Percentiles rank a stretch among this genome's conserved stretches.
Evolutionary conservation across 2,113 vertebrate species (phyloP).

Genomic region (Carassius gibelio): DNA sequence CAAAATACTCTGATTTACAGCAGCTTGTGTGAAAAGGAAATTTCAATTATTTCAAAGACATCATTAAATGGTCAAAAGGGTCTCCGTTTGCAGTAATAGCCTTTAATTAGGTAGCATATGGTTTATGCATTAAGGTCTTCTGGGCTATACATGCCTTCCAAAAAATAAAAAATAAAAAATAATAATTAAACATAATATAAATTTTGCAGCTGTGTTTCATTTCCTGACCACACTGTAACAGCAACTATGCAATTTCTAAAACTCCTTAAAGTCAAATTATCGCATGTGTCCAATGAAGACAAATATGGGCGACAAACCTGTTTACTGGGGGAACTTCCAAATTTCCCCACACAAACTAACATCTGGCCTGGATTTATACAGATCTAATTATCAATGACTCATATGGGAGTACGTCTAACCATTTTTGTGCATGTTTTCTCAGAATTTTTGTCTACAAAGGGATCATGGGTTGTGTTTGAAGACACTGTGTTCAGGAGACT

Average conservation of each 20-base stretch:
- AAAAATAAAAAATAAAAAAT: neutral
- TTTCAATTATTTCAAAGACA: neutral
- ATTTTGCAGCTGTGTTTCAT: conserved; percentile 45
- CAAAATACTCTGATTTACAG: conserved; percentile 22
- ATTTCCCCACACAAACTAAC: conserved; percentile 12
- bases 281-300: neutral
- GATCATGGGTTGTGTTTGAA: neutral
- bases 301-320: conserved; percentile 10
- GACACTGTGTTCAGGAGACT: conserved; percentile 44
- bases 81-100: conserved; percentile 23
- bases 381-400: conserved; percentile 14
- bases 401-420: neutral
- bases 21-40: conserved; percentile 20
- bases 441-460: neutral
- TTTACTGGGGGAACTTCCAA: conserved; percentile 12
- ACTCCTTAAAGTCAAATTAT: neutral
- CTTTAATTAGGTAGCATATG: conserved; percentile 56
- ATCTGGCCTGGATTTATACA: neutral
- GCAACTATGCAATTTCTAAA: neutral
- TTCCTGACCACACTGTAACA: conserved; percentile 43
- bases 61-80: conserved; percentile 41
- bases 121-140: conserved; percentile 28
- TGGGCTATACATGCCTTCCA: conserved; percentile 13
- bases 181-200: neutral
- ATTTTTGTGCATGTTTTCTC: neutral